phyloP scores from a whole-genome alignment of 2,113 vertebrate genomes.

The Ciconia maguari region DNA sequence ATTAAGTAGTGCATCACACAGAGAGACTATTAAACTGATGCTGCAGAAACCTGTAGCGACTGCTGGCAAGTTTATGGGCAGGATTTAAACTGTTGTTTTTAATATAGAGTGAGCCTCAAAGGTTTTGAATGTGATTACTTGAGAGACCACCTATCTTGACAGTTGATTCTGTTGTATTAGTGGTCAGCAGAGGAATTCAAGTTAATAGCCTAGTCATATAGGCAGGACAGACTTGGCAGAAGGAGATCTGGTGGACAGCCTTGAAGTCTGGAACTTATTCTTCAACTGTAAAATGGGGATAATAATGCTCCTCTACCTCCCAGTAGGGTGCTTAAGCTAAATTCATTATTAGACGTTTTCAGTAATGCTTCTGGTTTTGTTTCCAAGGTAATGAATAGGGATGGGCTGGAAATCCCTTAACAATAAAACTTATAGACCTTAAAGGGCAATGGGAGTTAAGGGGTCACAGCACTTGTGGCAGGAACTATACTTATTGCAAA shows the following conservation, averaged over 20 bases:
- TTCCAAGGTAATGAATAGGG: constrained; percentile 51
- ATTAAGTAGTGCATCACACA: background rate
- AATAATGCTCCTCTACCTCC: constrained; percentile 20
- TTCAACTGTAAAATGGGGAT: constrained; percentile 7
- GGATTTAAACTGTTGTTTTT: background rate
- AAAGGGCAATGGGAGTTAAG: constrained; percentile 12
- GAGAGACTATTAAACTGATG: background rate
- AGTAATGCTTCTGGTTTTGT: constrained; percentile 51
- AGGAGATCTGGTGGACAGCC: background rate
- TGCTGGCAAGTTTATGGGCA: background rate
- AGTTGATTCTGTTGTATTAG: constrained; percentile 8
- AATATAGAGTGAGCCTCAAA: constrained; percentile 10
- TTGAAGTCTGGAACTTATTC: constrained; percentile 42
- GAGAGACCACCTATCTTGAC: constrained; percentile 32
- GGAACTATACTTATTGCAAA: constrained; percentile 10
- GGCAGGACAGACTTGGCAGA: constrained; percentile 8
- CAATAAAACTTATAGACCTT: background rate
- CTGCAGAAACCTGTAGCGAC: background rate
- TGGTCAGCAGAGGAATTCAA: constrained; percentile 23
- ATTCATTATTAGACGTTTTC: constrained; percentile 45
- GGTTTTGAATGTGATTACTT: background rate
- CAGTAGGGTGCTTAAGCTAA: constrained; percentile 24
- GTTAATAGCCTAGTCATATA: background rate
- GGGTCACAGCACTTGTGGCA: background rate
- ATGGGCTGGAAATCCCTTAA: constrained; percentile 43